Conservation (phyloP, 2,113 vertebrate genomes). For the Aspiorhynchus laticeps region DNA sequence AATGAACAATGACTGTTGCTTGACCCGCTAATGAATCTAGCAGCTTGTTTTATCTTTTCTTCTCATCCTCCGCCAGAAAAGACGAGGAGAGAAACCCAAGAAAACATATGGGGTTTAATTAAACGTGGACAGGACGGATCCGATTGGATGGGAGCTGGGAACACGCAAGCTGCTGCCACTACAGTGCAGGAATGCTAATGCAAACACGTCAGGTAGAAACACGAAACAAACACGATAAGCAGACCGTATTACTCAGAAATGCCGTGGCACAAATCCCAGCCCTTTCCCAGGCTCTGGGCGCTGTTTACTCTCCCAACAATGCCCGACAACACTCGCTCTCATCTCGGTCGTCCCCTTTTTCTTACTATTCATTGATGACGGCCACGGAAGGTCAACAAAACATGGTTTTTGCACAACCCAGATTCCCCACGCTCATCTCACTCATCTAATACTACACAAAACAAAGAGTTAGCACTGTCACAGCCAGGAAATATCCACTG, state of each 20-base stretch:
- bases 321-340: conserved; percentile 39
- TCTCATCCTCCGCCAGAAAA: background rate
- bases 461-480: conserved; percentile 39
- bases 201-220: conserved; percentile 58
- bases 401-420: background rate
- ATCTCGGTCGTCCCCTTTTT: conserved; percentile 35
- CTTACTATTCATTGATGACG: conserved; percentile 48
- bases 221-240: conserved; percentile 59
- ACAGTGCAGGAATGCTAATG: conserved; percentile 57
- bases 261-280: conserved; percentile 50
- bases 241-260: conserved; percentile 55
- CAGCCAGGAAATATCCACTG: conserved; percentile 47
- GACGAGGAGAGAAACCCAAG: conserved; percentile 34
- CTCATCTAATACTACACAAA: conserved; percentile 37
- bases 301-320: conserved; percentile 57
- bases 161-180: conserved; percentile 28
- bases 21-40: conserved; percentile 78
- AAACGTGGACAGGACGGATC: conserved; percentile 35
- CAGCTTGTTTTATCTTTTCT: conserved; percentile 61
- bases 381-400: conserved; percentile 49
- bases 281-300: conserved; percentile 56
- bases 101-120: conserved; percentile 59
- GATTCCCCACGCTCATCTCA: conserved; percentile 10
- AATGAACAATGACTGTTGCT: conserved; percentile 81
- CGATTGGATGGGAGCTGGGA: conserved; percentile 37